Conservation (phyloP, 2,797 vertebrate genomes). For the Cossypha polioptera region DNA sequence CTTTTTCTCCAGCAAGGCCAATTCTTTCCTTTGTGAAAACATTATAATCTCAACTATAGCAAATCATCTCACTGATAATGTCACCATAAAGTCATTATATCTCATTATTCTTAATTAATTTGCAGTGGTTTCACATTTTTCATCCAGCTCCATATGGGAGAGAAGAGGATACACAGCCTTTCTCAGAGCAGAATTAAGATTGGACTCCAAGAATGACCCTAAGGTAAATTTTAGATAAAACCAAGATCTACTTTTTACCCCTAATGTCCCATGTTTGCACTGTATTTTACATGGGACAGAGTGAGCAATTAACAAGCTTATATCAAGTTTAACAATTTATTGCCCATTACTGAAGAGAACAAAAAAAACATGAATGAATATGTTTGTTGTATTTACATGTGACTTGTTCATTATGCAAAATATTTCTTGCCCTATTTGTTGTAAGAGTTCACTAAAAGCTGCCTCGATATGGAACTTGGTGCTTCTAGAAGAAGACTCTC, state of each 20-base stretch:
- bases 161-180: not conserved
- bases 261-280: not conserved
- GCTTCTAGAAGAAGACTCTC: not conserved
- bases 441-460: not conserved
- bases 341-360: not conserved
- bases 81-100: not conserved
- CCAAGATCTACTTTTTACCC: not conserved
- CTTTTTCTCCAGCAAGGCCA: constrained; percentile 27
- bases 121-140: not conserved
- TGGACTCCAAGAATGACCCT: not conserved
- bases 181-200: not conserved
- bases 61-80: constrained; percentile 43
- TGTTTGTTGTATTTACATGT: not conserved
- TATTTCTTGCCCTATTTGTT: not conserved
- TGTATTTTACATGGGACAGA: not conserved
- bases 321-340: not conserved
- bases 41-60: not conserved
- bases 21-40: not conserved
- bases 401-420: not conserved
- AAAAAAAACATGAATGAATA: not conserved
- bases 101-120: not conserved
- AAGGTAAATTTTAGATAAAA: not conserved
- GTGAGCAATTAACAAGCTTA: not conserved
- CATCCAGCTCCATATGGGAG: not conserved
- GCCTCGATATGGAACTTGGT: not conserved